Evolutionary conservation across 2,797 vertebrate species (phyloP).

Genomic region (Neostethus bicornis): DNA sequence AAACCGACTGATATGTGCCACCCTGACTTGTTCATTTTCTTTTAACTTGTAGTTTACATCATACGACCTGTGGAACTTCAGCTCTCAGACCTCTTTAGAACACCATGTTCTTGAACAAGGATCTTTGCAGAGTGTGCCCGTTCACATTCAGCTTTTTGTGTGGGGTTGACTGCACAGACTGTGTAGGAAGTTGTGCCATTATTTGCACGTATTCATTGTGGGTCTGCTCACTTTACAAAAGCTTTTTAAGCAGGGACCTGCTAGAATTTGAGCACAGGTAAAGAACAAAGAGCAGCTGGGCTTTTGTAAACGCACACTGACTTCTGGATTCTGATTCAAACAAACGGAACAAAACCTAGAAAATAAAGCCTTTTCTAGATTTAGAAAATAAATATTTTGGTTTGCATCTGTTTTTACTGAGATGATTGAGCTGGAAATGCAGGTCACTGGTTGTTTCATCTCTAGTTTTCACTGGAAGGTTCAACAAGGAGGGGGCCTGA

Average conservation of each 20-base stretch:
- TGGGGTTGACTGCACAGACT: conserved; percentile 38
- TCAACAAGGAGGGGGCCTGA: conserved; percentile 46
- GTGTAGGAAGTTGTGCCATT: conserved; percentile 51
- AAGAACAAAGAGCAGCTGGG: conserved; percentile 57
- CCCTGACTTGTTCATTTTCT: conserved; percentile 26
- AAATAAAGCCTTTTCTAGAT: not conserved
- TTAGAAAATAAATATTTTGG: not conserved
- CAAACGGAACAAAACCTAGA: not conserved
- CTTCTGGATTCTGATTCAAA: not conserved
- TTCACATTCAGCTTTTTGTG: conserved; percentile 47
- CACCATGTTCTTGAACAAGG: conserved; percentile 36
- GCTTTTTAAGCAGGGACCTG: conserved; percentile 49
- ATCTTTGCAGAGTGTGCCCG: conserved; percentile 23
- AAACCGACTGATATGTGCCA: conserved; percentile 34
- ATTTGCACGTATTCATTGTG: conserved; percentile 47
- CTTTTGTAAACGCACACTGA: conserved; percentile 42
- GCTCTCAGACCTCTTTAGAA: conserved; percentile 30
- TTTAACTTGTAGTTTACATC: conserved; percentile 12
- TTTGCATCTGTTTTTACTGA: too few species aligned
- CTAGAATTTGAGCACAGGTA: conserved; percentile 65
- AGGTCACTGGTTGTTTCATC: conserved; percentile 14
- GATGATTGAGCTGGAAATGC: conserved; percentile 11
- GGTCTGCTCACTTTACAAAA: conserved; percentile 39
- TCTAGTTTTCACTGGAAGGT: conserved; percentile 32
- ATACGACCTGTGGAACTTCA: conserved; percentile 19